These are phyloP conservation scores for Panthera leo DNA, from an alignment of 2,113 vertebrate genomes.

Conservation along the genomic window DNA sequence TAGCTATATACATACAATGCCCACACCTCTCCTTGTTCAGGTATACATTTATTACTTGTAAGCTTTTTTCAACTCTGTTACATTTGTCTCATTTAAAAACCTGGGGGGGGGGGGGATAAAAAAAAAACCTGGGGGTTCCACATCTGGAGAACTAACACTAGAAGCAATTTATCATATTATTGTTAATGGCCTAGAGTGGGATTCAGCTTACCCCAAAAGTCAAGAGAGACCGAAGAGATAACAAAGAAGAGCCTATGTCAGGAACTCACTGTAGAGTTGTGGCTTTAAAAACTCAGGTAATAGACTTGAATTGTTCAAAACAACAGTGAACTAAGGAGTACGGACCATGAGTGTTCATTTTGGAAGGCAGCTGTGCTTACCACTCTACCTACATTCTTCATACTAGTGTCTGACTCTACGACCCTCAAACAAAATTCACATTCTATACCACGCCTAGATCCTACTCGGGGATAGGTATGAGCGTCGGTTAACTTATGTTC, in stretches of 20 bases:
- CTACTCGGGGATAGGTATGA: neutral
- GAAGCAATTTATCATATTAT: neutral
- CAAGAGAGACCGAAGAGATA: neutral
- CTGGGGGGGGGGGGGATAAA: neutral
- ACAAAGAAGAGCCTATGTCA: neutral
- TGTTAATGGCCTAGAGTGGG: neutral
- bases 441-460: neutral
- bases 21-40: neutral
- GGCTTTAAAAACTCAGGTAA: neutral
- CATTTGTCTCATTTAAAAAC: neutral
- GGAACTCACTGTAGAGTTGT: neutral
- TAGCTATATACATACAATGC: neutral
- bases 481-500: neutral
- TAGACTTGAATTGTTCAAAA: neutral
- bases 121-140: neutral
- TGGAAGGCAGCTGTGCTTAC: constrained; percentile 85
- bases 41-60: neutral
- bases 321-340: neutral
- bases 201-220: neutral
- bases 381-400: constrained; percentile 72
- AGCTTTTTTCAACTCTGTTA: neutral
- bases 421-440: neutral
- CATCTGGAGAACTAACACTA: neutral
- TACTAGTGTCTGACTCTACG: neutral
- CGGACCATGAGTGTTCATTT: neutral